Percentiles rank a stretch among this genome's conserved stretches.
phyloP scores from a whole-genome alignment of 2,113 vertebrate genomes.

The Pachycephala philippinensis region DNA sequence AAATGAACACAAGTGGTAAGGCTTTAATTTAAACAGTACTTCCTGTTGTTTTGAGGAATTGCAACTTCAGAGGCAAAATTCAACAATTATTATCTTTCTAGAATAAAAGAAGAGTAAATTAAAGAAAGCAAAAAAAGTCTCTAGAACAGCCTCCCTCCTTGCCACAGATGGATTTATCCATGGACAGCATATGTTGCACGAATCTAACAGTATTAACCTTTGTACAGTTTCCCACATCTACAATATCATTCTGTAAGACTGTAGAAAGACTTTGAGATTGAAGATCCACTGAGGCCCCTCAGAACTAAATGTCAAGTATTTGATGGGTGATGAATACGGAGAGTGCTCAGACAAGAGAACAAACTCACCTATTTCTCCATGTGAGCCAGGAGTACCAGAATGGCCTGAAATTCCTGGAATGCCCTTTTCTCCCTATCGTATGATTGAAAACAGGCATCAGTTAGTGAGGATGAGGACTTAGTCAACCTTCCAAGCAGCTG shows the following conservation, averaged over 20 bases:
- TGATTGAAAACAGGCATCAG: background rate
- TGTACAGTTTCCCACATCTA: background rate
- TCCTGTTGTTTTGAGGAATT: background rate
- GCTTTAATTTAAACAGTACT: background rate
- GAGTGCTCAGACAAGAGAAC: background rate
- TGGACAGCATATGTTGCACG: background rate
- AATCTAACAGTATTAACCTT: background rate
- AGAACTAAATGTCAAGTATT: background rate
- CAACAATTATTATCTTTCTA: background rate
- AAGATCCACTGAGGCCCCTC: background rate
- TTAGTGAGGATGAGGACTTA: background rate
- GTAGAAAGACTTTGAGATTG: background rate
- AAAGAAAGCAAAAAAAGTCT: background rate
- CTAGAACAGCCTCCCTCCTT: background rate
- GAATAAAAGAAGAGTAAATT: background rate
- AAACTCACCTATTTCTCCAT: conserved; percentile 81
- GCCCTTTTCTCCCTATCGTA: conserved; percentile 83
- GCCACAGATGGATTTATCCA: background rate
- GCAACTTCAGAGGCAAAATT: background rate
- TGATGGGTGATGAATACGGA: background rate
- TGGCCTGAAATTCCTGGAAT: conserved; percentile 77
- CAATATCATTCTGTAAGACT: background rate
- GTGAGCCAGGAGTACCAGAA: conserved; percentile 75
- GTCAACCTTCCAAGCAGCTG: background rate
- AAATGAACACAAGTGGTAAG: background rate